Evolutionary conservation across 2,113 vertebrate species (phyloP), one percentile per base, ranked within the genome.

Genomic region (Dolichallabes microphthalmus): DNA sequence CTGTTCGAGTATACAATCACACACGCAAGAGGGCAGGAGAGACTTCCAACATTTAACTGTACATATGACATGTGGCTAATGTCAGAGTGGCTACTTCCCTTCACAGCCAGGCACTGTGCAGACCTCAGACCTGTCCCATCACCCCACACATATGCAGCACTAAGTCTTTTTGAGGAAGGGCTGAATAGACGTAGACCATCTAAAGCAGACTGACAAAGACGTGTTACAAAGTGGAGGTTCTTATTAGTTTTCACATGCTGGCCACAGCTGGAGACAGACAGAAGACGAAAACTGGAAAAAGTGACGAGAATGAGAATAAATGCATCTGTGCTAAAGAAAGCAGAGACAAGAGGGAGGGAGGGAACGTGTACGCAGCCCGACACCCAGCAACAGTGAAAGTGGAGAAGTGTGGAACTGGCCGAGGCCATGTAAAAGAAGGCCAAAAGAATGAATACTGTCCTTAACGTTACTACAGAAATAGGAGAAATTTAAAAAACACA

Each of bases 71-170:
- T 27, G 77, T 68, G 68, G 86, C 68, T 90, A 82, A 90, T 90
- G 87, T 89, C 90, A 90, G 87, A 39, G 90, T 86, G 86, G 92
- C 92, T 88, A 84, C 74, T 87, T 89, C 87, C 88, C 53, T 30
- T 92, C 91, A 88, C 77, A 77, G 89, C 88, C 86, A 93, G 19
- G 77, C 87, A 82, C 11, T 57, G 64, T 91, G 87, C 88, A 64
- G 82, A 88, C 86, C 89, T 86, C 89, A 88, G 71, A 85, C 73
- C 66, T 58, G 81, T 74, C 55, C 35, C 32, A 15, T 83, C 27
- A 27, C 2, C 27, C 20, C 57, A 69, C 17, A 74, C 66, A 66
- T 17, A 19, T 61, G 17, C 58, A 60, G 82, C 85, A 77, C 75
- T 82, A 71, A 45, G 45, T 39, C 30, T 63, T 76, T 50, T 69